Evolutionary conservation across 2,113 vertebrate genomes (phyloP).

Genomic region (Pseudopipra pipra): DNA sequence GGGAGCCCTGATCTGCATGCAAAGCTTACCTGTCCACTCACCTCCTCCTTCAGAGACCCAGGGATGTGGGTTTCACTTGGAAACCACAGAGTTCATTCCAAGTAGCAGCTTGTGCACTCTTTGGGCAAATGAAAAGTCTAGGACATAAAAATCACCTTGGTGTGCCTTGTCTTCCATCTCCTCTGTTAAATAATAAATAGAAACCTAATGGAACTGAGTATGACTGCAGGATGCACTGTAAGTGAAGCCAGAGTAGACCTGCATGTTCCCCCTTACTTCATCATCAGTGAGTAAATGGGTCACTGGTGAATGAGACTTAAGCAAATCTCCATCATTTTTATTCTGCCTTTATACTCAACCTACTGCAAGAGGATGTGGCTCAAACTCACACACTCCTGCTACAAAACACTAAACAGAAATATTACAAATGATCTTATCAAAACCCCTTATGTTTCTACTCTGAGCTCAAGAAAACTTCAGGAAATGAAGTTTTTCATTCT

Average conservation of each 20-base stretch:
- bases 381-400: background rate
- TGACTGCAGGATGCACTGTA: background rate
- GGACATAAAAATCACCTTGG: background rate
- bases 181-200: conserved; percentile 1
- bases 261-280: background rate
- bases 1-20: background rate
- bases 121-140: background rate
- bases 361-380: background rate
- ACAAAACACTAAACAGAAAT: background rate
- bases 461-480: conserved; percentile 2
- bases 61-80: background rate
- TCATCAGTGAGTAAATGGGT: conserved; percentile 55
- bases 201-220: background rate
- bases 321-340: background rate
- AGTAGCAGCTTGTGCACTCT: background rate
- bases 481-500: conserved; percentile 1
- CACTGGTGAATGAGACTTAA: conserved; percentile 5
- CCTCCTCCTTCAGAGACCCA: background rate
- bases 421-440: background rate
- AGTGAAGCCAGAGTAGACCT: background rate
- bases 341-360: background rate
- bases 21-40: background rate
- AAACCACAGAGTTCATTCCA: background rate
- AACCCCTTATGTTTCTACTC: background rate
- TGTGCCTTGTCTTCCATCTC: background rate